A percentile compares a stretch with the other conserved stretches of the same genome.
Conservation (phyloP, 2,888 invertebrate species). For the Drosophila nr. perissopoda region DNA sequence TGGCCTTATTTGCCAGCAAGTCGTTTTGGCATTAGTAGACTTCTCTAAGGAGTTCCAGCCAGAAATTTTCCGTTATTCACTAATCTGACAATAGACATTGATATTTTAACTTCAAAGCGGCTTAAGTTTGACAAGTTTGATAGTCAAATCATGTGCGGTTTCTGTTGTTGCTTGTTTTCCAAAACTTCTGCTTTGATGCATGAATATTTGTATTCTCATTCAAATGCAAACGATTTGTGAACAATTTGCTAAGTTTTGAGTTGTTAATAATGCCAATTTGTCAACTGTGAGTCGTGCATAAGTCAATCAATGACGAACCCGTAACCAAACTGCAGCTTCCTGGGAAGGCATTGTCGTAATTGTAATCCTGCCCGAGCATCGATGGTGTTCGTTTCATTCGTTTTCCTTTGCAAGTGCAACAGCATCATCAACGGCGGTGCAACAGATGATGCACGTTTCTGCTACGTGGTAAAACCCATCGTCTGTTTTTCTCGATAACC, state of each 20-base stretch:
- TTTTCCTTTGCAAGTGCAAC: constrained; percentile 7
- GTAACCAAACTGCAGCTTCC: constrained; percentile 19
- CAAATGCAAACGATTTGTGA: neutral
- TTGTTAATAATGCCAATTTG: neutral
- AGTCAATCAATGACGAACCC: constrained; percentile 47
- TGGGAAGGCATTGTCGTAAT: constrained; percentile 28
- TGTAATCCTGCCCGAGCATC: constrained; percentile 46
- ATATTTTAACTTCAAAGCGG: neutral
- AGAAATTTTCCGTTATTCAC: neutral
- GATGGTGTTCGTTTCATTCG: neutral
- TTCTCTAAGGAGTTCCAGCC: neutral
- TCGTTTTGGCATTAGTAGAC: neutral
- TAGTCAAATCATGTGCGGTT: neutral
- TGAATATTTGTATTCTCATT: neutral
- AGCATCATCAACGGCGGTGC: constrained; percentile 24
- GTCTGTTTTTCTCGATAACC: constrained; percentile 54
- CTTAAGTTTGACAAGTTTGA: neutral
- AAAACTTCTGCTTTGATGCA: too few relatives aligned
- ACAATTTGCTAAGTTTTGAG: neutral
- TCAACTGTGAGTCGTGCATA: constrained; percentile 19
- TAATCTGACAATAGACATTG: neutral
- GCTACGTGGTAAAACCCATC: constrained; percentile 47
- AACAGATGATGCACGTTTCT: constrained; percentile 61
- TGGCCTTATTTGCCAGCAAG: neutral
- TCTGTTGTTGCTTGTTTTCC: neutral